These are phyloP conservation scores for Selene dorsalis DNA, from an alignment of 2,797 vertebrate genomes.

Conservation along the genomic window DNA sequence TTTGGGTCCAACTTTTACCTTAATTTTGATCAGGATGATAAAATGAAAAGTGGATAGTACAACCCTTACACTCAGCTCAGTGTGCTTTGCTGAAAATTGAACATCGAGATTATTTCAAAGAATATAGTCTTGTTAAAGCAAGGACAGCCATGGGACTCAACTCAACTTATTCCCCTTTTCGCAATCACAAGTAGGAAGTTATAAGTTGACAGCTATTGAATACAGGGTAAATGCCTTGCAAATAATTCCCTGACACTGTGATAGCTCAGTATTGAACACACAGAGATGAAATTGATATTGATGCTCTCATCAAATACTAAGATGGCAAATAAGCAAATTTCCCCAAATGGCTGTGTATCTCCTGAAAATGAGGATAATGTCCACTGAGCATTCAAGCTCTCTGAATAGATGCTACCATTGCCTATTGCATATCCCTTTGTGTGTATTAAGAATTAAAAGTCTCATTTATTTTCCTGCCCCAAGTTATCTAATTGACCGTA, in stretches of 20 bases:
- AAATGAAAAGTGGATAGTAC: slow-evolving; percentile 2
- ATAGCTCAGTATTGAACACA: slow-evolving; percentile 26
- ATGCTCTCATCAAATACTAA: slow-evolving; percentile 32
- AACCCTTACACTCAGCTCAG: background rate
- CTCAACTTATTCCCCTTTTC: background rate
- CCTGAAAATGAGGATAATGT: slow-evolving; percentile 16
- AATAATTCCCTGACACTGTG: slow-evolving; percentile 28
- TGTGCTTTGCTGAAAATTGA: background rate
- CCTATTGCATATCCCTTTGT: slow-evolving; percentile 1
- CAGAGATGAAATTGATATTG: slow-evolving; percentile 48
- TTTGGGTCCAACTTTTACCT: background rate
- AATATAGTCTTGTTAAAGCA: background rate
- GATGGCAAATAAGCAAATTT: slow-evolving; percentile 42
- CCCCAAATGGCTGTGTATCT: slow-evolving; percentile 9
- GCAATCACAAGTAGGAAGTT: slow-evolving; percentile 13
- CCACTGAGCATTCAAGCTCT: slow-evolving; percentile 9
- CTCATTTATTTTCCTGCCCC: slow-evolving; percentile 49
- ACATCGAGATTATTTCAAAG: background rate
- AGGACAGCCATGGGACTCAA: background rate
- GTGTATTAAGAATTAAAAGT: slow-evolving; percentile 38
- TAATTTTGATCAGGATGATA: background rate
- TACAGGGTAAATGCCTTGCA: slow-evolving; percentile 26
- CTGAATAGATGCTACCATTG: slow-evolving; percentile 9
- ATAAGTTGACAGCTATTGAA: slow-evolving; percentile 16
- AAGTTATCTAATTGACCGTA: slow-evolving; percentile 63